Conservation (phyloP, 1,140 invertebrate genomes). For the Gonioctena quinquepunctata region DNA sequence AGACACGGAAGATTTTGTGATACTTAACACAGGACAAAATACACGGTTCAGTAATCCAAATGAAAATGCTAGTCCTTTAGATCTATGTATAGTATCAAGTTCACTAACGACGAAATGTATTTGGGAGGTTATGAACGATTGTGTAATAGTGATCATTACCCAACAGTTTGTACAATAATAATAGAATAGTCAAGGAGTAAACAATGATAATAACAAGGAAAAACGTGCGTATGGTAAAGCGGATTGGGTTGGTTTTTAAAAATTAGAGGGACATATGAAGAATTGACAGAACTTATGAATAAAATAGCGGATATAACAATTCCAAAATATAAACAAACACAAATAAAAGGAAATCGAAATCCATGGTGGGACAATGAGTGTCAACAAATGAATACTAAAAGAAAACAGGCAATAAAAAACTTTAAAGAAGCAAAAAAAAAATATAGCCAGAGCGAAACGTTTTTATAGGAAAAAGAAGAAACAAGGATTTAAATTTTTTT, state of each 20-base stretch:
- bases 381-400: neutral
- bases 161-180: neutral
- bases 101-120: neutral
- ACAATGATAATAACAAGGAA: too few species aligned
- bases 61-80: neutral
- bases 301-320: neutral
- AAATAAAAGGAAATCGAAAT: neutral
- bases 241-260: neutral
- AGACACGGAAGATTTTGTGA: neutral
- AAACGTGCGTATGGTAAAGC: neutral
- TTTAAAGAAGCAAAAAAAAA: neutral
- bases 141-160: neutral
- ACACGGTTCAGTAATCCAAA: neutral
- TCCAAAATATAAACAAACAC: neutral
- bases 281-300: neutral
- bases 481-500: neutral
- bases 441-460: neutral
- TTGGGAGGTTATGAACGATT: neutral
- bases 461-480: constrained; percentile 2
- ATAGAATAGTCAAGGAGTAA: too few species aligned
- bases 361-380: neutral
- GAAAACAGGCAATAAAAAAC: neutral
- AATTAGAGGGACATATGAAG: too few species aligned
- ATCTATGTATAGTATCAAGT: neutral
- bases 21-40: neutral